Percentiles rank a stretch among this genome's conserved stretches.
These are phyloP conservation scores for Strigamia transsilvanica DNA, from an alignment of 2,888 invertebrate species.

Conservation along the genomic window DNA sequence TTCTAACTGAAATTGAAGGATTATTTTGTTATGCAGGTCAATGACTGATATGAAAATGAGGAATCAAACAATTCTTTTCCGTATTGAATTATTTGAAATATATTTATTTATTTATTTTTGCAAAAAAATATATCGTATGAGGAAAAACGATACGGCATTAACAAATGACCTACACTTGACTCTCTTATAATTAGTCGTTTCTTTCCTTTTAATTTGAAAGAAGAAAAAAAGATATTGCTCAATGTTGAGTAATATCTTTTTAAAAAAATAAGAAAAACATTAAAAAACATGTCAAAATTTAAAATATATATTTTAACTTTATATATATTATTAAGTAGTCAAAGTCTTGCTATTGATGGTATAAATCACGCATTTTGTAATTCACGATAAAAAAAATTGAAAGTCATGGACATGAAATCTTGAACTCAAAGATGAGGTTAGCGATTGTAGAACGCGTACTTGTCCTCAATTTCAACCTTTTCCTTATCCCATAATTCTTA, in stretches of 20 bases:
- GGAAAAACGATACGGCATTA: background rate
- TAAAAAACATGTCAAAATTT: background rate
- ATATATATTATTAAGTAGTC: background rate
- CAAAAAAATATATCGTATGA: background rate
- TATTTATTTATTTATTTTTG: background rate
- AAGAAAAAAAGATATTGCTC: background rate
- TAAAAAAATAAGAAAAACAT: background rate
- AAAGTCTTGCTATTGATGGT: background rate
- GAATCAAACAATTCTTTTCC: conserved; percentile 28
- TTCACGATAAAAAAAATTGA: conserved; percentile 22
- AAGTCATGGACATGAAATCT: conserved; percentile 48
- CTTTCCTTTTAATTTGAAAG: background rate
- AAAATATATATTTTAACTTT: background rate
- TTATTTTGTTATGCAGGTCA: conserved; percentile 12
- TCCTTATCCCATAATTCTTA: conserved; percentile 27
- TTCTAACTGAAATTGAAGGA: background rate
- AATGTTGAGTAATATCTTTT: background rate
- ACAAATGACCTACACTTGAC: conserved; percentile 5
- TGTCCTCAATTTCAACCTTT: conserved; percentile 37
- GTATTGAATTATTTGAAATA: conserved; percentile 11
- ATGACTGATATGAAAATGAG: conserved; percentile 36
- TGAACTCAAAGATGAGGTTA: conserved; percentile 49
- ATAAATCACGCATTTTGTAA: conserved; percentile 18
- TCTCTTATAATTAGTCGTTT: conserved; percentile 5
- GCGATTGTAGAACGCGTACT: conserved; percentile 38